A percentile compares a stretch with the other conserved stretches of the same genome.
phyloP scores from a whole-genome alignment of 2,888 invertebrate genomes.

The Myathropa florea region DNA sequence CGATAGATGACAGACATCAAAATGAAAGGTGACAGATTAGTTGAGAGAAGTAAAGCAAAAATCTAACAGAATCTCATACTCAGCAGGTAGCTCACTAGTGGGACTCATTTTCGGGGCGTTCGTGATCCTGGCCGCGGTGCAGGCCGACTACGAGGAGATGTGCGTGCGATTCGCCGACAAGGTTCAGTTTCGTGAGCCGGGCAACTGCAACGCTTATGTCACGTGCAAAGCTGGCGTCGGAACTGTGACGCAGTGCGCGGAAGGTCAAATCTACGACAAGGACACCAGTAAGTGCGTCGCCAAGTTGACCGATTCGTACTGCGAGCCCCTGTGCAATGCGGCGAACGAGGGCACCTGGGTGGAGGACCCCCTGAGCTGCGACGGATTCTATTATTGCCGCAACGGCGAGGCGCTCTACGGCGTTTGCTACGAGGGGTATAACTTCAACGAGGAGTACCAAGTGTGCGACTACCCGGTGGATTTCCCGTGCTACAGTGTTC shows the following conservation, averaged over 20 bases:
- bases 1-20: not conserved
- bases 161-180: conserved; percentile 64
- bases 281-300: conserved; percentile 72
- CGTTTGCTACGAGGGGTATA: conserved; percentile 65
- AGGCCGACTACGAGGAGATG: conserved; percentile 36
- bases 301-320: conserved; percentile 69
- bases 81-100: not conserved
- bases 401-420: conserved; percentile 68
- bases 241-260: conserved; percentile 63
- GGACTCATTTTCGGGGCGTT: not conserved
- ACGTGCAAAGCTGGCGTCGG: conserved; percentile 72
- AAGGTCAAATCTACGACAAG: conserved; percentile 70
- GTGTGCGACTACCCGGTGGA: conserved; percentile 72
- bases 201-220: conserved; percentile 75
- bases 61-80: not conserved
- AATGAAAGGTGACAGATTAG: conserved; percentile 43
- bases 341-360: conserved; percentile 72
- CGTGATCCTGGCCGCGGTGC: not conserved
- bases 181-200: conserved; percentile 74
- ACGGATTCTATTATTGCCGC: conserved; percentile 74
- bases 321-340: conserved; percentile 73
- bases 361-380: conserved; percentile 74
- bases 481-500: conserved; percentile 74
- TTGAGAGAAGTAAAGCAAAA: not conserved
- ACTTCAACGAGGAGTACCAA: conserved; percentile 74